Evolutionary conservation across 2,797 vertebrate genomes (phyloP).

Genomic region (Syncerus caffer): DNA sequence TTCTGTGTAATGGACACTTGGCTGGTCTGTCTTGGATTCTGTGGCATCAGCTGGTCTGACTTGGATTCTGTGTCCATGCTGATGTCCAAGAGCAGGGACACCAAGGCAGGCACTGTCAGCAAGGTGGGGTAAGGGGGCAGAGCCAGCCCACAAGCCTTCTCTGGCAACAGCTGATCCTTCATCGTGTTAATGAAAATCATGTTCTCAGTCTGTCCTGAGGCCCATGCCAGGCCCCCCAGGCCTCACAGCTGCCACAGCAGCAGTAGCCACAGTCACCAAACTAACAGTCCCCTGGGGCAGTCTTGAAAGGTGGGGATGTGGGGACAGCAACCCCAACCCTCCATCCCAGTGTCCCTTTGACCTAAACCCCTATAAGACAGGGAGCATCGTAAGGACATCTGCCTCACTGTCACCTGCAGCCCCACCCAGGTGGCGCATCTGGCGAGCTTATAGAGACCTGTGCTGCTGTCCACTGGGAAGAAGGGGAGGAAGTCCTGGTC

Average conservation of each 20-base stretch:
- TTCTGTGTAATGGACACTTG: slow-evolving; percentile 95
- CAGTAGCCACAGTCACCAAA: slow-evolving; percentile 83
- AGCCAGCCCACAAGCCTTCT: slow-evolving; percentile 89
- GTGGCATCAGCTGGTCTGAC: slow-evolving; percentile 75
- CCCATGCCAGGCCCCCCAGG: slow-evolving; percentile 50
- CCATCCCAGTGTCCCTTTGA: slow-evolving; percentile 93
- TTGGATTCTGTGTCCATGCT: slow-evolving; percentile 83
- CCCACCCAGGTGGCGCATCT: slow-evolving; percentile 96
- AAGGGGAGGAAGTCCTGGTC: slow-evolving; percentile 65
- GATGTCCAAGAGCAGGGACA: slow-evolving; percentile 85
- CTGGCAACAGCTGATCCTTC: slow-evolving; percentile 94
- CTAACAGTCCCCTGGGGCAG: slow-evolving; percentile 83
- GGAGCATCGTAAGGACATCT: slow-evolving; percentile 96
- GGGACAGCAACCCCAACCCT: slow-evolving; percentile 87
- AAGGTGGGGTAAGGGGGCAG: slow-evolving; percentile 93
- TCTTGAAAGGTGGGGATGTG: slow-evolving; percentile 83
- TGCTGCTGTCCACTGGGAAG: slow-evolving; percentile 68
- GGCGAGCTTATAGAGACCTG: slow-evolving; percentile 91
- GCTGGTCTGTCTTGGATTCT: slow-evolving; percentile 59
- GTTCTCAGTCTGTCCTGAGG: slow-evolving; percentile 97
- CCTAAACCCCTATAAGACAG: slow-evolving; percentile 95
- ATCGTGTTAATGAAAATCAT: slow-evolving; percentile 98
- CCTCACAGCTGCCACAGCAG: slow-evolving; percentile 78
- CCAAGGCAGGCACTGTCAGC: slow-evolving; percentile 91
- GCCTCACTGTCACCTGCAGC: slow-evolving; percentile 96